Base-by-base conservation (phyloP, 2,113 vertebrate species). In the Holacanthus passer region DNA sequence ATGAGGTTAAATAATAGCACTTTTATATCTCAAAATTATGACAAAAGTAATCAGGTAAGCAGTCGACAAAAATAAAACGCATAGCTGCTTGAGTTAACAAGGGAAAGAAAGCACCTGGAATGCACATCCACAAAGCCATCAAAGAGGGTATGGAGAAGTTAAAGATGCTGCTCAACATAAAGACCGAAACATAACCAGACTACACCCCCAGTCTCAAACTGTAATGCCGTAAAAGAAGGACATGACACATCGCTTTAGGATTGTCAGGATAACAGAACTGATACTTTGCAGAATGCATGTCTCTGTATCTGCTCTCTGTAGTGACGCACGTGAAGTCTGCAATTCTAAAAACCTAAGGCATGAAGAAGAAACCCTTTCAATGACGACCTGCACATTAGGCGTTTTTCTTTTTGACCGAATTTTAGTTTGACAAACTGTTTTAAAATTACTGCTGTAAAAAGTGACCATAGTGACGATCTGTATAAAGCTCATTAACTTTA, bases 111-210 rank as follows among this genome's bases (percentile, higher is more conserved):
- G 94, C 96, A 96, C 95, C 96, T 98, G 97, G 98, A 99, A 99
- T 99, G 98, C 98, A 99, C 98, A 99, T 99, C 98, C 96, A 95
- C 96, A 95, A 97, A 94, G 87, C 89, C 85, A 86, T 77, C 81
- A 84, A 79, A 85, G 70, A 88, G 79, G 85, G 75, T 39, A 77
- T 35, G 73, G 50, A 79, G 65, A 73, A 66, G 66, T 65, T 60
- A 74, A 83, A 62, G 47, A 92, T 77, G 81, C 56, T 83, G 79
- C 73, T 85, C 48, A 67, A 94, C 91, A 50, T 4, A 62, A 81
- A 92, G 77, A 87, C 87, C 88, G 93, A 73, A 31, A 66, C 27
- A 32, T 14, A 79, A 71, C 60, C 11, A 0, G 79, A 79, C 60
- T 20, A 50, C 64, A 58, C 32, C 71, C 29, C 35, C 39, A 20